phyloP scores from a whole-genome alignment of 2,113 vertebrate species.

The Neodon shergylaensis region DNA sequence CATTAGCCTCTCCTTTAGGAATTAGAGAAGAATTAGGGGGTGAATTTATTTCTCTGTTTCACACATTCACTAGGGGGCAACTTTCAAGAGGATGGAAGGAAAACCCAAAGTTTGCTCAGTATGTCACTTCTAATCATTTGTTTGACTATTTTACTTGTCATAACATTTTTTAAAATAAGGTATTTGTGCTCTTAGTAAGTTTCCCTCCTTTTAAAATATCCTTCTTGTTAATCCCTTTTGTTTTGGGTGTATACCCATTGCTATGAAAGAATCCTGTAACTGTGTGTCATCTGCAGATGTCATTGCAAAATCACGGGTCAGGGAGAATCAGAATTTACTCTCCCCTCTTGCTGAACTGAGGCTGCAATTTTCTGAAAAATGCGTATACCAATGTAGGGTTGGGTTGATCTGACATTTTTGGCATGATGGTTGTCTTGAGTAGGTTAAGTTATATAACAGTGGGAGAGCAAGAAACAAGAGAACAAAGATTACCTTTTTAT shows the following conservation, averaged over 20 bases:
- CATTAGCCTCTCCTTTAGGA: not conserved
- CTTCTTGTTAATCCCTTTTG: not conserved
- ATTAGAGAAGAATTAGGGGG: not conserved
- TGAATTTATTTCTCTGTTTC: not conserved
- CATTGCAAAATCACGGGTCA: not conserved
- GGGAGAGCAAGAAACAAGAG: not conserved
- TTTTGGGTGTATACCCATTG: not conserved
- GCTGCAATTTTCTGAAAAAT: constrained; percentile 14
- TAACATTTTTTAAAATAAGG: not conserved
- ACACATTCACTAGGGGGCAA: not conserved
- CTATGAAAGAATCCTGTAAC: not conserved
- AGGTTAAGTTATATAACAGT: not conserved
- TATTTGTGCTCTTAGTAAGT: not conserved
- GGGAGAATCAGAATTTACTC: not conserved
- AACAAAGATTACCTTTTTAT: not conserved
- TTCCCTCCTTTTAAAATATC: not conserved
- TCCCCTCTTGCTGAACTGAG: not conserved
- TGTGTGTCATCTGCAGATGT: fast-evolving
- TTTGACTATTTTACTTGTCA: not conserved
- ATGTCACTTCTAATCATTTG: not conserved
- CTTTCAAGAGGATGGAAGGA: not conserved
- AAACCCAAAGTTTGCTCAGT: not conserved
- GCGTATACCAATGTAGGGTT: not conserved
- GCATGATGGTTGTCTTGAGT: not conserved
- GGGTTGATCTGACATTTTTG: not conserved